A percentile compares a stretch with the other conserved stretches of the same genome.
phyloP scores from a whole-genome alignment of 2,797 vertebrate genomes.

The Notoglanidium macrostoma region DNA sequence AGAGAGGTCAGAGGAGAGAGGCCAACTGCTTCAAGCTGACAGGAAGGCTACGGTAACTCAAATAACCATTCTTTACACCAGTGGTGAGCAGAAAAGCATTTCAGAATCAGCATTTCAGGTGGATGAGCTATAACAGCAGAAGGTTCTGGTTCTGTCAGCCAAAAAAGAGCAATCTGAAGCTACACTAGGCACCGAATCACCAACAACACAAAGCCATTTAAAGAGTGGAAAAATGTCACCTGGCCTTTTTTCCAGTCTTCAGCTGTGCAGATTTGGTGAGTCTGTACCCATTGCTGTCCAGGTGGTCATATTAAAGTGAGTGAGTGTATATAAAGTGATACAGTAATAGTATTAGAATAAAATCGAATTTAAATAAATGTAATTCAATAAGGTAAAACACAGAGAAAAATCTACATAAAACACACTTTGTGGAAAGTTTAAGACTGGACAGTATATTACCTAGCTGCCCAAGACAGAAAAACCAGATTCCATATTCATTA shows the following conservation, averaged over 20 bases:
- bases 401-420: background rate
- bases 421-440: background rate
- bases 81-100: background rate
- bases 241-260: background rate
- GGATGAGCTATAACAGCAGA: background rate
- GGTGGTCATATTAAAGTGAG: no score
- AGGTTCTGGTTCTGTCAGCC: background rate
- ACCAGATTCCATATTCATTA: background rate
- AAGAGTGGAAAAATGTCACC: background rate
- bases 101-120: background rate
- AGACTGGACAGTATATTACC: background rate
- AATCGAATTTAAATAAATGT: background rate
- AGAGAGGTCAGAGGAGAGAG: background rate
- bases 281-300: background rate
- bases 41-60: background rate
- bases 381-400: background rate
- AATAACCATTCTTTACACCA: background rate
- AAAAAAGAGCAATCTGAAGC: background rate
- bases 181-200: no score
- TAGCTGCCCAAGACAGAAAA: background rate
- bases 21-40: background rate
- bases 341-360: background rate
- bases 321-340: background rate
- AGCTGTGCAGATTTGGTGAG: background rate
- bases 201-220: background rate